Percentiles rank a stretch among this genome's conserved stretches.
Conservation (phyloP, 2,113 vertebrate genomes). For the Cryptotis parvus region DNA sequence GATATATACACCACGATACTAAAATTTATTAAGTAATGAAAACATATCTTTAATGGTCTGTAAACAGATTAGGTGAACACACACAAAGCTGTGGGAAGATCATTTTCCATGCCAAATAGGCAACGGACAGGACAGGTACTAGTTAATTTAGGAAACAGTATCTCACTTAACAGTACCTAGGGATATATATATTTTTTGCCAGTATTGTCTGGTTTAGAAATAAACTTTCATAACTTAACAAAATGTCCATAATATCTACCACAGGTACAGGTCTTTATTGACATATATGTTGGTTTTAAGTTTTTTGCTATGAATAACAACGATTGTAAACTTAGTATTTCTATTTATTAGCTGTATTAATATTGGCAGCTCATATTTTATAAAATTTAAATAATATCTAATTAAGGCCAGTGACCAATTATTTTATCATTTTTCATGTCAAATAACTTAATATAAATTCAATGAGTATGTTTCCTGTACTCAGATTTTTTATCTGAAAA, state of each 20-base stretch:
- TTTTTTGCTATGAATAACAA: neutral
- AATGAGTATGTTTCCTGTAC: neutral
- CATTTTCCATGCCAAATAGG: neutral
- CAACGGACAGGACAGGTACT: neutral
- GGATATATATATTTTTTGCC: neutral
- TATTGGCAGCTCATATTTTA: neutral
- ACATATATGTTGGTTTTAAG: neutral
- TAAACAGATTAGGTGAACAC: neutral
- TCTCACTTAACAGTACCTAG: neutral
- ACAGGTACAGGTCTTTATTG: neutral
- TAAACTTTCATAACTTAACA: neutral
- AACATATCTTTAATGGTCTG: neutral
- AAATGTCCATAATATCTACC: neutral
- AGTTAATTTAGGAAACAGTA: neutral
- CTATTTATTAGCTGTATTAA: neutral
- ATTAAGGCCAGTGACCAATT: neutral
- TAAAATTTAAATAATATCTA: slow-evolving; percentile 2
- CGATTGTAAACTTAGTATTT: neutral
- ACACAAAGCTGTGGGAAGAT: neutral
- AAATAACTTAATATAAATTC: slow-evolving; percentile 1
- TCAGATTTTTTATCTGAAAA: neutral
- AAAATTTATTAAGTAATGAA: neutral
- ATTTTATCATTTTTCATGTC: slow-evolving; percentile 46
- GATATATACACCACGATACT: too few species aligned
- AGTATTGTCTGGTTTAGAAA: neutral